These are phyloP conservation scores for Bactericera cockerelli DNA, from an alignment of 1,140 invertebrate species.

Conservation along the genomic window DNA sequence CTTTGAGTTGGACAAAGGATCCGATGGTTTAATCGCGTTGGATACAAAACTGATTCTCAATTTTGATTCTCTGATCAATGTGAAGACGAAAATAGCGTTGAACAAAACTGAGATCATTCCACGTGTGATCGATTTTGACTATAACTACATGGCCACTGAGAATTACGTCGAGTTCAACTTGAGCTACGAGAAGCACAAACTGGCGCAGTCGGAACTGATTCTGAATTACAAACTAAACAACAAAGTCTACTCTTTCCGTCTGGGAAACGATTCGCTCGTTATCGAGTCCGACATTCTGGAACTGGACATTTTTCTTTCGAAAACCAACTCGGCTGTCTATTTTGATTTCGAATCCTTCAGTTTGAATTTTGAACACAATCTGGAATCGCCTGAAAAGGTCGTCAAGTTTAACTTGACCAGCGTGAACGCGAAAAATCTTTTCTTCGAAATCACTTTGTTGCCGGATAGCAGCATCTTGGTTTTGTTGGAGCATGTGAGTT, in stretches of 20 bases:
- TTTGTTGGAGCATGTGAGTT: too few relatives aligned
- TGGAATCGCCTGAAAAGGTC: neutral
- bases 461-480: too few relatives aligned
- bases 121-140: neutral
- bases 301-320: neutral
- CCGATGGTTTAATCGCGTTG: neutral
- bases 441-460: too few relatives aligned
- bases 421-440: neutral
- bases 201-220: neutral
- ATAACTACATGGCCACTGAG: neutral
- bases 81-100: neutral
- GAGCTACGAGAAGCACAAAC: too few relatives aligned
- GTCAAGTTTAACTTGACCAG: neutral
- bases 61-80: conserved; percentile 1
- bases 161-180: neutral
- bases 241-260: neutral
- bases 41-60: neutral
- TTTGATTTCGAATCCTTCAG: neutral
- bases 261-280: neutral
- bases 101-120: neutral
- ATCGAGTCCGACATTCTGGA: neutral
- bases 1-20: neutral
- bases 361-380: neutral
- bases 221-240: neutral
- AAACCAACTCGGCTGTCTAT: neutral